These are phyloP conservation scores for Rhyacophila evoluta DNA, from an alignment of 2,888 invertebrate genomes.

Conservation along the genomic window DNA sequence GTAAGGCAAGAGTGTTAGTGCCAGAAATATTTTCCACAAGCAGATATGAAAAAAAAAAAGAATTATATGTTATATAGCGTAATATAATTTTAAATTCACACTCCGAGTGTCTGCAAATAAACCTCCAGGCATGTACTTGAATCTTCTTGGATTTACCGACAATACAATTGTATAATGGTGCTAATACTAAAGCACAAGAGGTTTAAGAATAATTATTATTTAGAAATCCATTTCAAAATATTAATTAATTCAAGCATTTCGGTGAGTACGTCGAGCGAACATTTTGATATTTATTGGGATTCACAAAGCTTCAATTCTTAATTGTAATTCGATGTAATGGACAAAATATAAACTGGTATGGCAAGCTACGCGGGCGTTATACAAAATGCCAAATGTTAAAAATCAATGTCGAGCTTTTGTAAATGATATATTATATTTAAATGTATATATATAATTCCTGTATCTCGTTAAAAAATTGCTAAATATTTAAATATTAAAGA, in stretches of 20 bases:
- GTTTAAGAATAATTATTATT: neutral
- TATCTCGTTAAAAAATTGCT: neutral
- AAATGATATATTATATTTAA: neutral
- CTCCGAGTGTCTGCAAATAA: too few species aligned
- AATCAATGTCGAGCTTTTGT: too few species aligned
- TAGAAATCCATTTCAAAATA: neutral
- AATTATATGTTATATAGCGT: too few species aligned
- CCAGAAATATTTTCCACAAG: too few species aligned
- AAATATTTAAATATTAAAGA: neutral
- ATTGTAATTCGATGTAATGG: neutral
- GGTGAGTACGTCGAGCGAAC: neutral
- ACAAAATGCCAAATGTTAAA: neutral
- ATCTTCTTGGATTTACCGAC: too few species aligned
- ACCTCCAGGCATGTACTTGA: too few species aligned
- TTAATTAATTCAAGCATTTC: slow-evolving; percentile 7
- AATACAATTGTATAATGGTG: too few species aligned
- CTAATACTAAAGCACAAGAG: neutral
- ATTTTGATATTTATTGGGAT: neutral
- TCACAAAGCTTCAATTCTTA: slow-evolving; percentile 13
- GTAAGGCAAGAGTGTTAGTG: too few species aligned
- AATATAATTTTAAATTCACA: too few species aligned
- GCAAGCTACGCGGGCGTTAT: neutral
- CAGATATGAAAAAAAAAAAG: too few species aligned
- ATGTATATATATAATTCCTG: neutral
- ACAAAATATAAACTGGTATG: neutral